phyloP scores from a whole-genome alignment of 2,888 invertebrate species.

The Leucophora obtusa region DNA sequence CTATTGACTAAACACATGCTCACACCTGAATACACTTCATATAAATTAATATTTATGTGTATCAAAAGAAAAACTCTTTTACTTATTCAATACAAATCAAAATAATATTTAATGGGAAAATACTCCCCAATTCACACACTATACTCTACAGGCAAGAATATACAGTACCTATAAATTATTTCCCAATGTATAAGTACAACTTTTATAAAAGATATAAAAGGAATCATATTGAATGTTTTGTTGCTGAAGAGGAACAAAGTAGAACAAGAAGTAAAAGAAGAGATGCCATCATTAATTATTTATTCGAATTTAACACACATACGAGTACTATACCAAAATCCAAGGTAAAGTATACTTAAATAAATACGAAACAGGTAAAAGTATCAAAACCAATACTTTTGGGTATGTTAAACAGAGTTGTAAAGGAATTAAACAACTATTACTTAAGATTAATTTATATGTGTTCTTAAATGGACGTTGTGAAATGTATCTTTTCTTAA shows the following conservation, averaged over 20 bases:
- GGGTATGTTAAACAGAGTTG: background rate
- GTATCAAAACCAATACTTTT: background rate
- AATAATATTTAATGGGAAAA: background rate
- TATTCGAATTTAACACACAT: slow-evolving; percentile 35
- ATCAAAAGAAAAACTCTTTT: slow-evolving; percentile 5
- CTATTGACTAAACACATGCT: background rate
- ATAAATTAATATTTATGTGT: background rate
- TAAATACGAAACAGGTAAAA: background rate
- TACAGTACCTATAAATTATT: background rate
- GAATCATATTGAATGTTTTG: background rate
- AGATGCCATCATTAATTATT: slow-evolving; percentile 48
- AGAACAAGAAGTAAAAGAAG: background rate
- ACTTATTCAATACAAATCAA: background rate
- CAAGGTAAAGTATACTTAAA: background rate
- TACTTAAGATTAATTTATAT: no score
- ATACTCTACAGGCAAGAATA: no score
- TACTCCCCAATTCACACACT: background rate
- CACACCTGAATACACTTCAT: background rate
- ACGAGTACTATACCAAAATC: no score
- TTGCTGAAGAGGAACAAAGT: background rate
- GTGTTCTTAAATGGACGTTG: no score
- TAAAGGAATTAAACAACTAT: background rate
- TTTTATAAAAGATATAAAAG: background rate
- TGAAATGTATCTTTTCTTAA: no score
- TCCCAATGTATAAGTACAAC: background rate